phyloP scores from a whole-genome alignment of 2,888 invertebrate species.

The Aspidapion aeneum region DNA sequence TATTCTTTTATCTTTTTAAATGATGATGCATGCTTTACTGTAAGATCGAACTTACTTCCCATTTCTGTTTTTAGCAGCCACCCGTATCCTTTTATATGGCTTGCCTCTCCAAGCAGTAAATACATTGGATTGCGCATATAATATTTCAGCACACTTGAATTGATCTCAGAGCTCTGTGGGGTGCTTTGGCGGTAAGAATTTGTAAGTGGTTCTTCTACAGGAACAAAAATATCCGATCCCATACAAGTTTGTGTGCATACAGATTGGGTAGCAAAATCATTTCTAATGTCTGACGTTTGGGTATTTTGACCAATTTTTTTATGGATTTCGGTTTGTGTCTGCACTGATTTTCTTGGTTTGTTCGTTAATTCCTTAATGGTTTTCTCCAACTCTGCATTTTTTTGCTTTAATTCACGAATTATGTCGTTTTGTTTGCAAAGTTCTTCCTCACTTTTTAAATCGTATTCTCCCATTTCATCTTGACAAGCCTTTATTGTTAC shows the following conservation, averaged over 20 bases:
- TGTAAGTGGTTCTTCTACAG: not conserved
- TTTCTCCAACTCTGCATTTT: not conserved
- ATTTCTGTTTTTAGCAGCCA: not conserved
- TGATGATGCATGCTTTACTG: not conserved
- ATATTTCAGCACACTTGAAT: no score
- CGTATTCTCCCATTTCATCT: not conserved
- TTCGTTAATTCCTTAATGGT: no score
- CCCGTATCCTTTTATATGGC: not conserved
- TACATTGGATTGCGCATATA: no score
- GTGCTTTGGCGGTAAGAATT: not conserved
- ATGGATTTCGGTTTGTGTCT: no score
- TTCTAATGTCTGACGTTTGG: no score
- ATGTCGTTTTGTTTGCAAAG: not conserved
- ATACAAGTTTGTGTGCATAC: not conserved
- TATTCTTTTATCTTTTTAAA: not conserved
- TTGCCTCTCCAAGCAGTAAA: no score
- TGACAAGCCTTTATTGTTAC: not conserved
- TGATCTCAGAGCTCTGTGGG: not conserved
- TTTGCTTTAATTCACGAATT: not conserved
- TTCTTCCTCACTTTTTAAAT: not conserved
- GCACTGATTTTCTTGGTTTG: no score
- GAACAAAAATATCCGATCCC: not conserved
- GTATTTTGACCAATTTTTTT: no score
- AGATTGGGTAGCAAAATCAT: not conserved
- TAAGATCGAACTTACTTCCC: not conserved